Conservation (phyloP, 2,888 invertebrate species). For the Chalcosyrphus nemorum region DNA sequence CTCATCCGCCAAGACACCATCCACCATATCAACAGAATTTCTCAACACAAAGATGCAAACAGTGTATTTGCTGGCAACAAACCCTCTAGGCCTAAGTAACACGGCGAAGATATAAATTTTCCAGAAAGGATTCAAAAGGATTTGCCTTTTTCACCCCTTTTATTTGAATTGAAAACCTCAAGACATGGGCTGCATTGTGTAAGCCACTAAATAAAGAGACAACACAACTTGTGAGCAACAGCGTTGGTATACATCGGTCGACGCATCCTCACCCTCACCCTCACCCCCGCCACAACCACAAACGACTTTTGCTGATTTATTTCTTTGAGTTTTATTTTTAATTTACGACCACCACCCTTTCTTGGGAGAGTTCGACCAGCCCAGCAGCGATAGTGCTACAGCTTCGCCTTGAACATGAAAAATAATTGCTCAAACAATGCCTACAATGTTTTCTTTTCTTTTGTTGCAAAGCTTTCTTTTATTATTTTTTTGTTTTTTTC, state of each 20-base stretch:
- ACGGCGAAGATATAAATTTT: conserved; percentile 60
- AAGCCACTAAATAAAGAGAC: conserved; percentile 70
- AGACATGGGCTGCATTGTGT: conserved; percentile 48
- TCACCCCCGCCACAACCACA: conserved; percentile 26
- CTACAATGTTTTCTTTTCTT: conserved; percentile 27
- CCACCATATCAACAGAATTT: conserved; percentile 46
- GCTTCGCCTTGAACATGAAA: conserved; percentile 35
- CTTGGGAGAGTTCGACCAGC: neutral
- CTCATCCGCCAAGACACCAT: conserved; percentile 33
- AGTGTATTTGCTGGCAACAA: conserved; percentile 61
- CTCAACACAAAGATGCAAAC: conserved; percentile 50
- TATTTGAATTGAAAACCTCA: conserved; percentile 73
- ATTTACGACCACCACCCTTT: conserved; percentile 63
- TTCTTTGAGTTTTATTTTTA: conserved; percentile 61
- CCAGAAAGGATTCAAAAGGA: conserved; percentile 49
- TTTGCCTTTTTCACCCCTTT: conserved; percentile 72
- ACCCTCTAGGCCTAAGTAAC: conserved; percentile 55
- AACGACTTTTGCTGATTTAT: conserved; percentile 58
- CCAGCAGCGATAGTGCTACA: no score
- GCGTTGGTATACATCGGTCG: neutral
- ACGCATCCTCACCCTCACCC: neutral
- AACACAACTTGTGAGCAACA: conserved; percentile 40
- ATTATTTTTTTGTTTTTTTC: no score
- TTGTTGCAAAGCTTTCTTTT: conserved; percentile 40
- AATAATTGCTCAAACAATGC: conserved; percentile 64